Percentiles rank a stretch among this genome's conserved stretches.
Evolutionary conservation across 2,797 vertebrate genomes (phyloP).

Genomic region (Enteromius paludinosus): DNA sequence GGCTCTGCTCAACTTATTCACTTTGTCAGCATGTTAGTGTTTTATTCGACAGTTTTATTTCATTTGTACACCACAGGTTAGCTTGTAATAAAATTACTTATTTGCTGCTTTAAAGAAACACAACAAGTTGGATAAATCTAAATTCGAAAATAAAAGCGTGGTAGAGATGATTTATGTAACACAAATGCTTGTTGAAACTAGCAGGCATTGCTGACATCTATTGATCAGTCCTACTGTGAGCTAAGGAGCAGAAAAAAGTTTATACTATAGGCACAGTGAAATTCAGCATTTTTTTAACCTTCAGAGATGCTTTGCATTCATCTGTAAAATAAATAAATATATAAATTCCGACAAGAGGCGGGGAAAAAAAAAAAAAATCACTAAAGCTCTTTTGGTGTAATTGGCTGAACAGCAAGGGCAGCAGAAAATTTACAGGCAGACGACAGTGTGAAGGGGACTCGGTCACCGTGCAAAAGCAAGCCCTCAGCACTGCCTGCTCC

Average conservation of each 20-base stretch:
- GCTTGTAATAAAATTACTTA: conserved; percentile 48
- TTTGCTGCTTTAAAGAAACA: conserved; percentile 38
- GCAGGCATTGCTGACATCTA: conserved; percentile 72
- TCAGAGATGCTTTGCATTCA: conserved; percentile 80
- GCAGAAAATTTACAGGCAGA: conserved; percentile 87
- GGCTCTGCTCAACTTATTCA: conserved; percentile 6
- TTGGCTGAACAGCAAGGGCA: conserved; percentile 87
- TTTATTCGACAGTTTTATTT: conserved; percentile 45
- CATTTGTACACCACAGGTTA: conserved; percentile 29
- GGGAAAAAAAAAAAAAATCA: conserved; percentile 71
- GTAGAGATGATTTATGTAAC: conserved; percentile 60
- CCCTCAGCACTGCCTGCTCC: conserved; percentile 61
- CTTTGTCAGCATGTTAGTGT: conserved; percentile 41
- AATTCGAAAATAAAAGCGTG: conserved; percentile 62
- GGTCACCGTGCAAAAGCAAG: conserved; percentile 79
- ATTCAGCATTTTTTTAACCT: conserved; percentile 85
- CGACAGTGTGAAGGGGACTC: conserved; percentile 87
- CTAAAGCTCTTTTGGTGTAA: conserved; percentile 87
- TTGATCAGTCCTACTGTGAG: conserved; percentile 71
- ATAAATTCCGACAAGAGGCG: conserved; percentile 40
- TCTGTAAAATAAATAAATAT: conserved; percentile 83
- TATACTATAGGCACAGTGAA: conserved; percentile 77
- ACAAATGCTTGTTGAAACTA: conserved; percentile 67
- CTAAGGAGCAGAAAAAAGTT: conserved; percentile 66
- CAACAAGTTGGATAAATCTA: conserved; percentile 43